Percentiles rank a stretch among this genome's conserved stretches.
phyloP scores from a whole-genome alignment of 2,113 vertebrate species.

The Procavia capensis region DNA sequence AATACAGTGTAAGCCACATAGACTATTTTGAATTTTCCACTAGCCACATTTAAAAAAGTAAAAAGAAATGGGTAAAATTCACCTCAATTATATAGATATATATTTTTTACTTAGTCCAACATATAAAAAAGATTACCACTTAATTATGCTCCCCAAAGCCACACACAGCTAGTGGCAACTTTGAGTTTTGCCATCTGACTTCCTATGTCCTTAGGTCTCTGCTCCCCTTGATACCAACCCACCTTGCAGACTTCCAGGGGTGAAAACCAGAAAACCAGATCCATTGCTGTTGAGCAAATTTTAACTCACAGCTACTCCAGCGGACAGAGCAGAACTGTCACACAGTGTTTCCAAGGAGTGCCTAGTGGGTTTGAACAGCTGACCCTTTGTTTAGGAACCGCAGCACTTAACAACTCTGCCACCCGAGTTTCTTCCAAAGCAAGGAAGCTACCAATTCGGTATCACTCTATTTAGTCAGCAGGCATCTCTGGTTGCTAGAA shows the following conservation, averaged over 20 bases:
- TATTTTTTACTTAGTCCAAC: neutral
- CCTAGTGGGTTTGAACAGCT: too few relatives aligned
- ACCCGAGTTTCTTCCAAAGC: too few relatives aligned
- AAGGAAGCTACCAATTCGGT: neutral
- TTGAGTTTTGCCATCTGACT: neutral
- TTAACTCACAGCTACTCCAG: too few relatives aligned
- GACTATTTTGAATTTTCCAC: neutral
- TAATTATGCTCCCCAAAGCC: neutral
- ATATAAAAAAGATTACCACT: neutral
- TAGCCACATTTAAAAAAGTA: neutral
- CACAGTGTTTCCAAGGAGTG: too few relatives aligned
- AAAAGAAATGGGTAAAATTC: neutral
- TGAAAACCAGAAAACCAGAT: too few relatives aligned
- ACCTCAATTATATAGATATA: neutral
- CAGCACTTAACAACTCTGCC: too few relatives aligned
- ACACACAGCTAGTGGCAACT: neutral
- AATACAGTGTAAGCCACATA: neutral
- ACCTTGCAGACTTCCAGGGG: neutral
- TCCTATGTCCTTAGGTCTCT: neutral
- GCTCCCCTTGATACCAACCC: neutral
- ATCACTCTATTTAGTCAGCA: neutral
- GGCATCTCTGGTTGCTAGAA: neutral
- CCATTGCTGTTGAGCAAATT: too few relatives aligned
- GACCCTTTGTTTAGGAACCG: too few relatives aligned
- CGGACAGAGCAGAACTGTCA: too few relatives aligned